Evolutionary conservation across 2,797 vertebrate species (phyloP).

Genomic region (Mormyrus proboscirostris): DNA sequence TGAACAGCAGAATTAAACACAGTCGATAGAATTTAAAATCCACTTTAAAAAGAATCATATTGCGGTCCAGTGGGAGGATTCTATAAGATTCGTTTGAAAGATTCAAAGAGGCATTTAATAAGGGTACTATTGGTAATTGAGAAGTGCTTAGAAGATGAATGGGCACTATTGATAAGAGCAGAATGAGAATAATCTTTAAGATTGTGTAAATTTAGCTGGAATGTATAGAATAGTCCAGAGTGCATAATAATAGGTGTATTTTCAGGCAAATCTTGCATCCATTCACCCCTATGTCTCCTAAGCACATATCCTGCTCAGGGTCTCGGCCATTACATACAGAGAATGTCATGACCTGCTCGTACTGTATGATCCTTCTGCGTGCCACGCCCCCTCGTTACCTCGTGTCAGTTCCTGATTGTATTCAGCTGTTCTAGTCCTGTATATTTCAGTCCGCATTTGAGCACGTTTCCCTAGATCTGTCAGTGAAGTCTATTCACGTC

Average conservation of each 20-base stretch:
- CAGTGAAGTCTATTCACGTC: no score
- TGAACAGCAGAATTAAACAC: neutral
- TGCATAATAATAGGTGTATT: neutral
- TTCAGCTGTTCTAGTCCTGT: no score
- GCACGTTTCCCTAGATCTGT: no score
- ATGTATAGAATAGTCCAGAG: neutral
- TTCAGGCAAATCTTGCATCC: neutral
- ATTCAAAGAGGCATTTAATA: neutral
- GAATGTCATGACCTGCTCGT: neutral
- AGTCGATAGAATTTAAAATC: neutral
- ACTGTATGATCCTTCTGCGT: no score
- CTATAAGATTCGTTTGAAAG: neutral
- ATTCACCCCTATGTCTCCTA: neutral
- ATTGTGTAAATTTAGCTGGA: neutral
- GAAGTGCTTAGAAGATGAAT: neutral
- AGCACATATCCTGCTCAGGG: neutral
- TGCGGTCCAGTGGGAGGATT: neutral
- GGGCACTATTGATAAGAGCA: neutral
- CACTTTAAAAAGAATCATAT: neutral
- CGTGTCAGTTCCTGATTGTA: no score
- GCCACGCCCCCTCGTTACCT: no score
- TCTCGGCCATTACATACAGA: neutral
- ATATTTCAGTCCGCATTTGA: no score
- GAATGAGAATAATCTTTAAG: neutral
- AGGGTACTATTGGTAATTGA: neutral